Percentiles rank a stretch among this genome's conserved stretches.
Evolutionary conservation across 2,113 vertebrate genomes (phyloP).

Genomic region (Bothrops jararaca): DNA sequence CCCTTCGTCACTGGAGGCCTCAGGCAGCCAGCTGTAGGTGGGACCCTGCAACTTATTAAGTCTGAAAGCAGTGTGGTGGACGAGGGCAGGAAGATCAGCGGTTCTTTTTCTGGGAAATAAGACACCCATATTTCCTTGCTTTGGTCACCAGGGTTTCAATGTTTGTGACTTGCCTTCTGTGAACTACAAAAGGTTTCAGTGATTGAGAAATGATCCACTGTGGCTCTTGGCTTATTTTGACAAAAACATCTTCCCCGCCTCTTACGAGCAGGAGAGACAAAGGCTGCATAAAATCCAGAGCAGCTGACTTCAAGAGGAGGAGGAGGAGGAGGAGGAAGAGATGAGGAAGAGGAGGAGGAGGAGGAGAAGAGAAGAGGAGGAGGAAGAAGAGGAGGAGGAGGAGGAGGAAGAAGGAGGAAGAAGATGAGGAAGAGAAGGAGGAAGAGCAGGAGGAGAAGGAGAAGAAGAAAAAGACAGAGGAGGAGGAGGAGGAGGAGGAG

Average conservation of each 20-base stretch:
- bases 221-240: neutral
- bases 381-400: too few relatives aligned
- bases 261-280: neutral
- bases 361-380: too few relatives aligned
- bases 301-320: neutral
- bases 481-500: neutral
- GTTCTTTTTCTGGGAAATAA: neutral
- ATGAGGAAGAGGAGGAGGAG: fast-evolving
- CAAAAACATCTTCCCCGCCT: neutral
- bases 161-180: neutral
- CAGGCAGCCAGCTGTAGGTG: neutral
- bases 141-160: too few relatives aligned
- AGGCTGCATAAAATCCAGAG: neutral
- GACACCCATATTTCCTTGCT: neutral
- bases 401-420: too few relatives aligned
- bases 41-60: neutral
- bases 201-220: neutral
- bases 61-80: neutral
- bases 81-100: neutral
- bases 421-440: too few relatives aligned
- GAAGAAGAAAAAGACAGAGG: too few relatives aligned
- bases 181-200: neutral
- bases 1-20: neutral
- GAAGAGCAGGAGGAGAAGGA: too few relatives aligned
- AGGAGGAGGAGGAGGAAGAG: too few relatives aligned